phyloP scores from a whole-genome alignment of 2,113 vertebrate species.

The Cyanistes caeruleus region DNA sequence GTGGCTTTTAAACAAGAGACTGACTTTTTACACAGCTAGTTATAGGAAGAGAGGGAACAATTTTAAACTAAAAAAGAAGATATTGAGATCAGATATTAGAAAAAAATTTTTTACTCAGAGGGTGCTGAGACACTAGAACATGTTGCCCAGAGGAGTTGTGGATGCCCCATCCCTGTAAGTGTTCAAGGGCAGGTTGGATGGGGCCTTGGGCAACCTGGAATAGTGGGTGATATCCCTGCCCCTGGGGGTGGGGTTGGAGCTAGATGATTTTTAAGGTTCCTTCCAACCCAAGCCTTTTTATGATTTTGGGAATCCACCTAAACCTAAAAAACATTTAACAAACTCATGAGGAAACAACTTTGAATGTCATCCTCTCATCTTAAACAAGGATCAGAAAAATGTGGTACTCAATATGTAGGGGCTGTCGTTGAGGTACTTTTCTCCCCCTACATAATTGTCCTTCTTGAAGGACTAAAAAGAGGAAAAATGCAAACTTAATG shows the following conservation, averaged over 20 bases:
- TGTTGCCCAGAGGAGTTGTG: neutral
- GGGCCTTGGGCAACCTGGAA: neutral
- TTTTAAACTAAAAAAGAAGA: neutral
- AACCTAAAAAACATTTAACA: neutral
- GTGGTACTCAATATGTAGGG: neutral
- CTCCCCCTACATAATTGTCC: neutral
- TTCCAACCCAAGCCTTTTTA: neutral
- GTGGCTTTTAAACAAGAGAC: neutral
- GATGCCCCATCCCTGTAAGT: neutral
- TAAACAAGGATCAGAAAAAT: neutral
- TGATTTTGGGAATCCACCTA: neutral
- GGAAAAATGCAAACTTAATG: neutral
- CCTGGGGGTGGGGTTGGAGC: neutral
- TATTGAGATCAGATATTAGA: neutral
- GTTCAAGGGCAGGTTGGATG: neutral
- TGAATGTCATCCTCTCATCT: neutral
- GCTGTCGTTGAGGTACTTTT: neutral
- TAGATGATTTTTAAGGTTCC: neutral
- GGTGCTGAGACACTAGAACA: neutral
- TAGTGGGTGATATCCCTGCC: neutral
- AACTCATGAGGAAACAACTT: neutral
- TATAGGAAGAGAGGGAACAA: neutral
- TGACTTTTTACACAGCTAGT: accelerated
- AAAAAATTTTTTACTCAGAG: neutral
- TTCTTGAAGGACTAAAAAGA: neutral